These are phyloP conservation scores for Cheilosia impressa DNA, from an alignment of 2,888 invertebrate genomes.

Conservation along the genomic window DNA sequence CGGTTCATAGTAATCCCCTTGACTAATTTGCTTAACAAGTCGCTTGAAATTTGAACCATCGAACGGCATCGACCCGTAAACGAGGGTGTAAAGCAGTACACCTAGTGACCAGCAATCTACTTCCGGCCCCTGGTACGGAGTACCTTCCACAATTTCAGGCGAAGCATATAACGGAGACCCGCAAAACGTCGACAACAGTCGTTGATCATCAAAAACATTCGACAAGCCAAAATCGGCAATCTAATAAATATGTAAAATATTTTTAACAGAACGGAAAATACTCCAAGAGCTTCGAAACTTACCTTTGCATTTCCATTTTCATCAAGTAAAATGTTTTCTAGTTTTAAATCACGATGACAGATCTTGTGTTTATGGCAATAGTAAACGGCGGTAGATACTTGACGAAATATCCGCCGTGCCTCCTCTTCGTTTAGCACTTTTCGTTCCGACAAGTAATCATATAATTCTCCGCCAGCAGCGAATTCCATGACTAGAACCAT, in stretches of 20 bases:
- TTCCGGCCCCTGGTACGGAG: slow-evolving; percentile 98
- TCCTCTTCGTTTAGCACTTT: slow-evolving; percentile 96
- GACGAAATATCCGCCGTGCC: slow-evolving; percentile 96
- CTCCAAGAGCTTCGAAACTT: slow-evolving; percentile 76
- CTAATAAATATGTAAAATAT: slow-evolving; percentile 83
- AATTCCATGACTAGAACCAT: slow-evolving; percentile 99
- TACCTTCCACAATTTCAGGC: slow-evolving; percentile 98
- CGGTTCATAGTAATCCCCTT: slow-evolving; percentile 98
- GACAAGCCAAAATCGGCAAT: slow-evolving; percentile 99
- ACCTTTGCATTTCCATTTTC: slow-evolving; percentile 97
- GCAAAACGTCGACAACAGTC: slow-evolving; percentile 95
- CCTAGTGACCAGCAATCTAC: slow-evolving; percentile 98
- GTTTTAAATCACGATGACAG: slow-evolving; percentile 97
- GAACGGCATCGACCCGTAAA: slow-evolving; percentile 99
- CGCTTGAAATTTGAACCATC: slow-evolving; percentile 99
- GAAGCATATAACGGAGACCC: slow-evolving; percentile 98
- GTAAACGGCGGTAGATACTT: slow-evolving; percentile 97
- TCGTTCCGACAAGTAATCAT: slow-evolving; percentile 96
- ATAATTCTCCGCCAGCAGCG: slow-evolving; percentile 98
- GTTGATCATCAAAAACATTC: slow-evolving; percentile 96
- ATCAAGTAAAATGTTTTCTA: slow-evolving; percentile 97
- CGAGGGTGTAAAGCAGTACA: slow-evolving; percentile 97
- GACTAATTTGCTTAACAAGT: slow-evolving; percentile 97
- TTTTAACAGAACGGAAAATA: not conserved
- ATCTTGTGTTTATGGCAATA: slow-evolving; percentile 99